phyloP scores from a whole-genome alignment of 2,888 invertebrate species.

The Nomada ferruginata region DNA sequence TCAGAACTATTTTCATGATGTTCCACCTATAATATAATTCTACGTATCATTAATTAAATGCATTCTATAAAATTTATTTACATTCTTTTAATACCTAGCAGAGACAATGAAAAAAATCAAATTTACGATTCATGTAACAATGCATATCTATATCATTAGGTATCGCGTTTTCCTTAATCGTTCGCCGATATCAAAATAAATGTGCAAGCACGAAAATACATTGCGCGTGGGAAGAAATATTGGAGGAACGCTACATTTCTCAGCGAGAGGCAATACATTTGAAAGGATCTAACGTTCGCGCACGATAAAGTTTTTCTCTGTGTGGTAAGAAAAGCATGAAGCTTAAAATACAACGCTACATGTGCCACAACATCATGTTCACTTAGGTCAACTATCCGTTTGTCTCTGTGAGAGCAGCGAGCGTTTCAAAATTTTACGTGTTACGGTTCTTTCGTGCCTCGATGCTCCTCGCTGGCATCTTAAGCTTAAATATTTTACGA shows the following conservation, averaged over 20 bases:
- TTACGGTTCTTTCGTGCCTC: constrained; percentile 39
- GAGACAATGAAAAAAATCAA: not conserved
- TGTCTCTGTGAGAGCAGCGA: not conserved
- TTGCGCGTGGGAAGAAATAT: constrained; percentile 4
- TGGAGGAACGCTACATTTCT: constrained; percentile 10
- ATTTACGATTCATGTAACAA: not conserved
- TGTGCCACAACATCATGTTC: constrained; percentile 46
- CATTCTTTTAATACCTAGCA: not conserved
- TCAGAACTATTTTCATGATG: too few relatives aligned
- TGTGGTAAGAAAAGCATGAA: constrained; percentile 23
- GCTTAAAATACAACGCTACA: constrained; percentile 3
- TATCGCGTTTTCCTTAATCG: not conserved
- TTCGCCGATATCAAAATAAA: not conserved
- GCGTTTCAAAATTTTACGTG: constrained; percentile 60
- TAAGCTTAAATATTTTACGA: constrained; percentile 63
- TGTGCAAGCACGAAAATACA: not conserved
- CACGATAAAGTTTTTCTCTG: constrained; percentile 15
- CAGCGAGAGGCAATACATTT: constrained; percentile 14
- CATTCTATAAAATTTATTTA: too few relatives aligned
- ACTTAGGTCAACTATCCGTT: constrained; percentile 50
- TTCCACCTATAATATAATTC: too few relatives aligned
- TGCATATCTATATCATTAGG: not conserved
- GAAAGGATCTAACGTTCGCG: constrained; percentile 17
- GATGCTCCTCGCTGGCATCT: constrained; percentile 35
- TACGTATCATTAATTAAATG: too few relatives aligned